These are phyloP conservation scores for Callopanchax toddi DNA, from an alignment of 2,113 vertebrate species.

Conservation along the genomic window DNA sequence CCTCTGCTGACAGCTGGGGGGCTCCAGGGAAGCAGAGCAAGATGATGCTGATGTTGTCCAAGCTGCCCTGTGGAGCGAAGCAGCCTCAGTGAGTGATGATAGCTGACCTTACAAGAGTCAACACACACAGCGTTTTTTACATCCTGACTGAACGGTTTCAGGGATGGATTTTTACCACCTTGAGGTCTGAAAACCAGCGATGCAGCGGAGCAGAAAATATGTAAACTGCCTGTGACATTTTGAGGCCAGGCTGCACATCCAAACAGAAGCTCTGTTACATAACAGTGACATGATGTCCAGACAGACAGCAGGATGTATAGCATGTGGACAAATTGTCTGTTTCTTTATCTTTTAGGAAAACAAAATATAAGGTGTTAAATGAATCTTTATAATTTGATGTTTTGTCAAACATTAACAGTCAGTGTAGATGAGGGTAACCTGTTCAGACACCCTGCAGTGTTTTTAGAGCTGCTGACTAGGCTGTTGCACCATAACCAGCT, in stretches of 20 bases:
- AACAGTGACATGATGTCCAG: slow-evolving; percentile 48
- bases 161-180: slow-evolving; percentile 21
- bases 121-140: neutral
- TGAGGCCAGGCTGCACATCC: slow-evolving; percentile 67
- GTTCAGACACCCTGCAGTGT: slow-evolving; percentile 42
- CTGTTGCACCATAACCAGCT: slow-evolving; percentile 23
- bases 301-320: slow-evolving; percentile 12
- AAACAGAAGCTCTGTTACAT: slow-evolving; percentile 63
- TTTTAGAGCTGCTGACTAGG: slow-evolving; percentile 50
- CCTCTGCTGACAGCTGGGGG: slow-evolving; percentile 81
- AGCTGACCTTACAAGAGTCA: slow-evolving; percentile 38
- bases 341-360: neutral
- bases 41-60: slow-evolving; percentile 87
- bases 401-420: no score
- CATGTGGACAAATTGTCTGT: slow-evolving; percentile 13
- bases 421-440: slow-evolving; percentile 40
- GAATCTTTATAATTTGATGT: neutral
- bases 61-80: slow-evolving; percentile 79
- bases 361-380: neutral
- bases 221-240: slow-evolving; percentile 61
- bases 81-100: slow-evolving; percentile 18
- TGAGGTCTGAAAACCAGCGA: no score
- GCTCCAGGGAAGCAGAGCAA: slow-evolving; percentile 84
- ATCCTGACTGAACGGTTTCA: slow-evolving; percentile 17
- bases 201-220: slow-evolving; percentile 32